Evolutionary conservation across 2,797 vertebrate genomes (phyloP).

Genomic region (Lutra lutra): DNA sequence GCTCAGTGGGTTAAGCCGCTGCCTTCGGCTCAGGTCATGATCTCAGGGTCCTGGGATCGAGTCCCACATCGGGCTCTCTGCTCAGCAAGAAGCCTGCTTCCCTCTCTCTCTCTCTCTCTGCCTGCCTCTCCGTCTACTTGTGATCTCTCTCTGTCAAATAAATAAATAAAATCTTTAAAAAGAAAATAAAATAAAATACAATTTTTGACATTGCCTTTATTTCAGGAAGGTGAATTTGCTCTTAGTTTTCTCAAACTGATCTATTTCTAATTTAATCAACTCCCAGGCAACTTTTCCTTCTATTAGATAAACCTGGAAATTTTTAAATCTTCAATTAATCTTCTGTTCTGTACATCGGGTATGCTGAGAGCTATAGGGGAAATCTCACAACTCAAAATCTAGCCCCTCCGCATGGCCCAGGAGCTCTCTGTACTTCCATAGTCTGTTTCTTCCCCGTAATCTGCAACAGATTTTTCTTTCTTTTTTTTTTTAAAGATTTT

Average conservation of each 20-base stretch:
- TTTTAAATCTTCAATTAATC: not conserved
- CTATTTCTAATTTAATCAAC: not conserved
- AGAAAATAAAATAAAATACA: too few species aligned
- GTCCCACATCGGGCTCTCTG: too few species aligned
- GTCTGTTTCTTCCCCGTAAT: not conserved
- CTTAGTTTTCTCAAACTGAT: not conserved
- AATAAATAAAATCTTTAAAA: too few species aligned
- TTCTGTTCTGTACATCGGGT: not conserved
- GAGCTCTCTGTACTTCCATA: fast-evolving
- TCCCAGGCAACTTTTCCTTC: not conserved
- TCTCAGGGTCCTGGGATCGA: too few species aligned
- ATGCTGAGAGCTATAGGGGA: not conserved
- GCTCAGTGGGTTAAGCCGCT: too few species aligned
- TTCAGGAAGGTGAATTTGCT: not conserved
- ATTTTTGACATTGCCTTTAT: not conserved
- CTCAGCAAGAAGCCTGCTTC: too few species aligned
- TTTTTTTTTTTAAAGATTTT: too few species aligned
- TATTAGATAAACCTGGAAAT: not conserved
- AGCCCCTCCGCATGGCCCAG: fast-evolving
- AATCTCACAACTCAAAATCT: not conserved
- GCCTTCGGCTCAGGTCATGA: too few species aligned
- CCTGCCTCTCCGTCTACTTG: too few species aligned
- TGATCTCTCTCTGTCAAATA: too few species aligned
- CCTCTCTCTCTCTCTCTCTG: too few species aligned
- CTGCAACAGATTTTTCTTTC: not conserved